Evolutionary conservation across 2,888 invertebrate species (phyloP).

Genomic region (Oscheius myriophilus): DNA sequence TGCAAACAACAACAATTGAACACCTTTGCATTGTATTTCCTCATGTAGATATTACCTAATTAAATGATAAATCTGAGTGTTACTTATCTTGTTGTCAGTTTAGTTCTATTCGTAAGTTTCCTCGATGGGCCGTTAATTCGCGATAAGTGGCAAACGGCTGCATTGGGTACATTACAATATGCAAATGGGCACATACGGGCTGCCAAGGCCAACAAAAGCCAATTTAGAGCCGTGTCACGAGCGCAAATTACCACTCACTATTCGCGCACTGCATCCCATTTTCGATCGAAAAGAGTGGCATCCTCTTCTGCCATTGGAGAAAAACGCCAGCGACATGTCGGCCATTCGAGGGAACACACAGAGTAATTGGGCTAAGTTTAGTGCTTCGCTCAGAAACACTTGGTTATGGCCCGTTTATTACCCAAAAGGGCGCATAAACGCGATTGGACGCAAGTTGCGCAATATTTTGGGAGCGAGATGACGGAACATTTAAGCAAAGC

Average conservation of each 20-base stretch:
- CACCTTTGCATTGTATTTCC: too few species aligned
- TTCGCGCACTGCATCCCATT: conserved; percentile 29
- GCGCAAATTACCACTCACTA: conserved; percentile 32
- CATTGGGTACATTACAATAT: conserved; percentile 25
- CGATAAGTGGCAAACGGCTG: neutral
- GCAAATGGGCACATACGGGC: conserved; percentile 28
- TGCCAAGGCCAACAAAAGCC: conserved; percentile 32
- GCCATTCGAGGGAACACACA: neutral
- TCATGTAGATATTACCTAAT: too few species aligned
- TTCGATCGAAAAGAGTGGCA: conserved; percentile 17
- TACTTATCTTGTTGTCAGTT: too few species aligned
- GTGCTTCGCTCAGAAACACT: neutral
- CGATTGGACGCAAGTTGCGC: conserved; percentile 3
- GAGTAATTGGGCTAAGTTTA: conserved; percentile 26
- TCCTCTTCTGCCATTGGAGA: neutral
- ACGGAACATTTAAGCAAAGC: conserved; percentile 20
- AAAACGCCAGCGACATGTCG: neutral
- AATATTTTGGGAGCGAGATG: neutral
- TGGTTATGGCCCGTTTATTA: conserved; percentile 1
- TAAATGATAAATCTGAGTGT: too few species aligned
- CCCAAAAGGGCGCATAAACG: conserved; percentile 8
- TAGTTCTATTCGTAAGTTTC: too few species aligned
- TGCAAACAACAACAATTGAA: too few species aligned
- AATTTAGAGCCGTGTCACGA: conserved; percentile 34
- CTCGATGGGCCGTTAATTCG: too few species aligned